Evolutionary conservation across 2,113 vertebrate genomes (phyloP), one percentile per base, ranked within the genome.

Genomic region (Rhadina sibilatrix): DNA sequence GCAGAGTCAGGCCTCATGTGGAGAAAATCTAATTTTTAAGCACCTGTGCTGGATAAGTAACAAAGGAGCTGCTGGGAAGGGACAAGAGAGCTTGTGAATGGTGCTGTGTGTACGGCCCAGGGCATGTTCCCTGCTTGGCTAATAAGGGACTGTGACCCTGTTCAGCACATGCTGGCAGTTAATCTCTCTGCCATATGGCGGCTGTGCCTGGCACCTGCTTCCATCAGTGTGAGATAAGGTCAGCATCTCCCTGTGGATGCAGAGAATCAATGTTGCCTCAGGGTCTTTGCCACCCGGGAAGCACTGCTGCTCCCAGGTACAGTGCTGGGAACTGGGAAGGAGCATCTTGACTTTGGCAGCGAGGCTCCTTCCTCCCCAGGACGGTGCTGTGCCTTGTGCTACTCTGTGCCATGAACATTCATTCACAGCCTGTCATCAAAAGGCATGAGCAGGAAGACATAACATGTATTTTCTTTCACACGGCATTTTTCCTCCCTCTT

Each of bases 181-280:
- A 75, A 96, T 94, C 87, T 40, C 85, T 12, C 9, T 25, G 72
- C 91, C 95, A 96, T 97, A 90, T 96, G 91, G 94, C 0, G 1
- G 14, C 89, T 53, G 60, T 71, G 89, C 93, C 84, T 75, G 94
- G 87, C 96, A 96, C 95, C 94, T 96, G 96, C 91, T 76, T n/a
- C 66, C 84, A n/a, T 22, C 87, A 15, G 90, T 71, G 83, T 64
- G 85, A 88, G 78, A 28, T 75, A 60, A 96, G 91, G 95, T 95
- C 95, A 94, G 75, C 17, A 0, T 69, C 85, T 76, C 94, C 85
- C 94, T 47, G n/a, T 12, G 76, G 79, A 42, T 90, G 78, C 79
- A n/a, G 40, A 66, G 50, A 85, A 60, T 54, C 79, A 6, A 2
- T 60, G 72, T 9, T 56, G 47, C 15, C 75, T 50, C n/a, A 8